These are phyloP conservation scores for Grammomys dolichurus DNA, from an alignment of 2,113 vertebrate genomes.

Conservation along the genomic window DNA sequence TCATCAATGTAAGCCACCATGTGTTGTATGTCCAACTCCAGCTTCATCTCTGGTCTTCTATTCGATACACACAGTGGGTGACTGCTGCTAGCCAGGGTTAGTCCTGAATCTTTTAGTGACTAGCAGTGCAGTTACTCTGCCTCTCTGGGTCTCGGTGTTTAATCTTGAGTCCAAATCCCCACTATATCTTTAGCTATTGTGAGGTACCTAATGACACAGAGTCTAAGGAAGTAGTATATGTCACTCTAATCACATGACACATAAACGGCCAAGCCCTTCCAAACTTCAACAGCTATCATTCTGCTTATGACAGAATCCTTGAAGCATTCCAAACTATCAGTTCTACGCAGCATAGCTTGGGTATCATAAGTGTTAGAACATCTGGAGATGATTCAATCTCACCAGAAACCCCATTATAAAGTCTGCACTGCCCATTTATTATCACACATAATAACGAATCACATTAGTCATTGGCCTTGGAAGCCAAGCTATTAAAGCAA, in stretches of 20 bases:
- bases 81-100: background rate
- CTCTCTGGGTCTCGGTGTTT: background rate
- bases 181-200: background rate
- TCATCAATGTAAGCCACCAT: background rate
- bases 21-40: background rate
- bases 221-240: background rate
- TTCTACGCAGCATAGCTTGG: background rate
- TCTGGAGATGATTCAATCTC: conserved; percentile 63
- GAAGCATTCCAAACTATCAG: background rate
- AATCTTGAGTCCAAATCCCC: background rate
- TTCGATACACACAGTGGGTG: background rate
- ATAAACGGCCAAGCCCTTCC: background rate
- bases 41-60: background rate
- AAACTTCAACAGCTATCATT: background rate
- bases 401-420: conserved; percentile 31
- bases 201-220: background rate
- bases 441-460: conserved; percentile 51
- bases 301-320: background rate
- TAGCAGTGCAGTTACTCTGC: background rate
- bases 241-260: background rate
- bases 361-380: conserved; percentile 40
- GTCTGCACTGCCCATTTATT: conserved; percentile 60
- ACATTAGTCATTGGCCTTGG: conserved; percentile 57
- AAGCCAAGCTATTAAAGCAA: conserved; percentile 74
- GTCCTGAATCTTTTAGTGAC: background rate